Percentiles rank a stretch among this genome's conserved stretches.
These are phyloP conservation scores for Scartelaos histophorus DNA, from an alignment of 2,113 vertebrate species.

Conservation along the genomic window DNA sequence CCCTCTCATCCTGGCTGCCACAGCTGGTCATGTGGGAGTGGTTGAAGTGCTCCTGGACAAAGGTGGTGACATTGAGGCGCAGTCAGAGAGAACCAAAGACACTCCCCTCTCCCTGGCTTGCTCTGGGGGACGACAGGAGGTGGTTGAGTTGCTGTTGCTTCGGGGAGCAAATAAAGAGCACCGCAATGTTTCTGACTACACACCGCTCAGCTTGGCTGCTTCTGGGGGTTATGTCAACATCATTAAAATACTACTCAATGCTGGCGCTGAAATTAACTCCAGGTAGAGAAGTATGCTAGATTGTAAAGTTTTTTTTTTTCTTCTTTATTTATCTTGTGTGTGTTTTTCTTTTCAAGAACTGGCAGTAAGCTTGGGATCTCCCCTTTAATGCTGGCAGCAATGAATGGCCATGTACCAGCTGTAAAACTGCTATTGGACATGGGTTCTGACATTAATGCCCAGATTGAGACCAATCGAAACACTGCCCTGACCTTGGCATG, in stretches of 20 bases:
- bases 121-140: slow-evolving; percentile 97
- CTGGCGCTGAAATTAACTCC: slow-evolving; percentile 98
- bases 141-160: slow-evolving; percentile 94
- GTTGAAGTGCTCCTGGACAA: slow-evolving; percentile 98
- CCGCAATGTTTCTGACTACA: slow-evolving; percentile 98
- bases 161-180: slow-evolving; percentile 98
- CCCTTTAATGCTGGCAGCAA: slow-evolving; percentile 96
- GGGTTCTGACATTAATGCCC: slow-evolving; percentile 98
- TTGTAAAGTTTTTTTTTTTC: background rate
- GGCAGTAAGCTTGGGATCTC: slow-evolving; percentile 98
- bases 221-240: slow-evolving; percentile 99
- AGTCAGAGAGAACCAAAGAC: slow-evolving; percentile 98
- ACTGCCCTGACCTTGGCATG: slow-evolving; percentile 96
- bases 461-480: slow-evolving; percentile 98
- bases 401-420: slow-evolving; percentile 97
- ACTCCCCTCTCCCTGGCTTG: slow-evolving; percentile 96
- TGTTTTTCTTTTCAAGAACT: slow-evolving; percentile 78
- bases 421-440: slow-evolving; percentile 97
- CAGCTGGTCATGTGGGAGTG: slow-evolving; percentile 95
- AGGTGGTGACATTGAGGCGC: slow-evolving; percentile 97
- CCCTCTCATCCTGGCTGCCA: slow-evolving; percentile 95
- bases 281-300: slow-evolving; percentile 75
- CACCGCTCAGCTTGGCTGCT: slow-evolving; percentile 94
- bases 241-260: slow-evolving; percentile 98
- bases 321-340: background rate